A percentile compares a stretch with the other conserved stretches of the same genome.
These are phyloP conservation scores for Thoracochromis brauschi DNA, from an alignment of 2,113 vertebrate genomes.

Conservation along the genomic window DNA sequence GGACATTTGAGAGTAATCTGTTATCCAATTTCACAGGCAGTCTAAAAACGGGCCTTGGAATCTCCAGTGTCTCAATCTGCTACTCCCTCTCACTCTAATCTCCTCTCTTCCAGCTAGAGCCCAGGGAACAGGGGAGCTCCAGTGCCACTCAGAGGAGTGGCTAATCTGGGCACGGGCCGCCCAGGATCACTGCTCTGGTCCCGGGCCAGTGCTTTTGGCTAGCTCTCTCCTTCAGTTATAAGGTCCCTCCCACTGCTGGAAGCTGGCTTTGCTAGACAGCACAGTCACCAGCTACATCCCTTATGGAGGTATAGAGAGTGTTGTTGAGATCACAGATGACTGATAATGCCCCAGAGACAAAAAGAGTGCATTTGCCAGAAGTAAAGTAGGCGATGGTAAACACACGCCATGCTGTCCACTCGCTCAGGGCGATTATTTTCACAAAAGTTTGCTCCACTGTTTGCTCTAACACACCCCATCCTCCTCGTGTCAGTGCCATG, in stretches of 20 bases:
- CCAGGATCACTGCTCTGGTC: constrained; percentile 55
- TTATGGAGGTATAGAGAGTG: background rate
- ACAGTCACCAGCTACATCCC: background rate
- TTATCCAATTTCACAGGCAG: constrained; percentile 66
- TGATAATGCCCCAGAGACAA: background rate
- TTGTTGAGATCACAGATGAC: background rate
- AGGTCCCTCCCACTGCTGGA: constrained; percentile 14
- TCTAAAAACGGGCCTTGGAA: constrained; percentile 53
- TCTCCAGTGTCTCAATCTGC: constrained; percentile 55
- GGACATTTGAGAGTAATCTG: constrained; percentile 62
- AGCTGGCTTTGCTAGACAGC: background rate
- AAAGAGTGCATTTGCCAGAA: background rate
- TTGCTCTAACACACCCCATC: background rate
- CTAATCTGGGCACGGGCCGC: constrained; percentile 46
- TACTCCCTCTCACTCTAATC: constrained; percentile 55
- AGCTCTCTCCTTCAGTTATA: constrained; percentile 12
- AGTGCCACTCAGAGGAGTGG: constrained; percentile 35
- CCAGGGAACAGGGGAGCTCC: constrained; percentile 31
- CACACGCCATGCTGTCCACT: background rate
- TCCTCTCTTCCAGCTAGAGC: constrained; percentile 57
- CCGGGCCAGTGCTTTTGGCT: constrained; percentile 47
- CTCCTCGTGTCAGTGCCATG: background rate
- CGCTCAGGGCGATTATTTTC: background rate
- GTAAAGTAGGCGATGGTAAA: background rate
- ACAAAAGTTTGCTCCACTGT: background rate